phyloP scores from a whole-genome alignment of 2,113 vertebrate genomes.

The Ahaetulla prasina region DNA sequence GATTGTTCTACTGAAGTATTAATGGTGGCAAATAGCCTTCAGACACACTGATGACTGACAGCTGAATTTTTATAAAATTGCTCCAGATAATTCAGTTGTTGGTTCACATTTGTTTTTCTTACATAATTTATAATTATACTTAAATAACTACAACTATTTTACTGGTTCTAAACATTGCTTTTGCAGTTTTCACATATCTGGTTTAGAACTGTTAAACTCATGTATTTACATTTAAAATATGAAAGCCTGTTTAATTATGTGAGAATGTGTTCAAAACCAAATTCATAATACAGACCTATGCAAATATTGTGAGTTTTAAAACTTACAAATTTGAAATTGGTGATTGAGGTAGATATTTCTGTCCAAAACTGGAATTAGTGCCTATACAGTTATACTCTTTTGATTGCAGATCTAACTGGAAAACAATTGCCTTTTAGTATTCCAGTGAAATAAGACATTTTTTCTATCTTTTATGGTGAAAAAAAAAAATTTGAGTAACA shows the following conservation, averaged over 20 bases:
- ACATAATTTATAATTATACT: neutral
- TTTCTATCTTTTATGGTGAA: neutral
- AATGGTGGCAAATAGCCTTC: neutral
- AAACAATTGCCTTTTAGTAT: neutral
- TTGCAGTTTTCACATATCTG: neutral
- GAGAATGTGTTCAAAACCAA: constrained; percentile 6
- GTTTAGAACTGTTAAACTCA: neutral
- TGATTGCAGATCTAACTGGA: neutral
- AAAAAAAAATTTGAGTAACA: neutral
- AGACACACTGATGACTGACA: neutral
- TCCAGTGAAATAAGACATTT: neutral
- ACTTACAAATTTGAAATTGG: neutral
- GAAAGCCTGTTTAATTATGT: neutral
- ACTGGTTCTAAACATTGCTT: neutral
- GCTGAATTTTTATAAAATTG: neutral
- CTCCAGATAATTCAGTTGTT: neutral
- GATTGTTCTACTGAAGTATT: neutral
- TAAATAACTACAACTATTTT: neutral
- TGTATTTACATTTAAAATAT: neutral
- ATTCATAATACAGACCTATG: constrained; percentile 27
- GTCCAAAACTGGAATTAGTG: neutral
- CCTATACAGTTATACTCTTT: neutral
- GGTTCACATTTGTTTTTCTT: neutral
- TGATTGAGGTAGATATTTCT: neutral
- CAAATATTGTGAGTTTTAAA: constrained; percentile 18